Conservation (phyloP, 2,797 vertebrate species). For the Cryptoblepharus egeriae region DNA sequence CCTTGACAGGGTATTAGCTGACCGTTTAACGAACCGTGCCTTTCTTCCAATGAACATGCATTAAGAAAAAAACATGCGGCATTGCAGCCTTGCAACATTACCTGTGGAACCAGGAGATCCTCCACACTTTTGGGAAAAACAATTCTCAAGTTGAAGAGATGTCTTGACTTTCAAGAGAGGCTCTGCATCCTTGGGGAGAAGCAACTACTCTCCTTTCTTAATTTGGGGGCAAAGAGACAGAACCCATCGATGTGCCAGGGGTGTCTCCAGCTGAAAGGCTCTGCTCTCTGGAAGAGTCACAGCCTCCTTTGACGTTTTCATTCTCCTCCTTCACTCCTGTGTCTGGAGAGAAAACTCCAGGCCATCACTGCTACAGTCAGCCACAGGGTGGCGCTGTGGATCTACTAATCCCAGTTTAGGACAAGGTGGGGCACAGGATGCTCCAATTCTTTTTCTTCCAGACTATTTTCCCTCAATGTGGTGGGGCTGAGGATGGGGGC, state of each 20-base stretch:
- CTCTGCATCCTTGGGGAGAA: constrained; percentile 39
- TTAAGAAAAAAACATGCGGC: neutral
- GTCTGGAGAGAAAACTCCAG: rapidly evolving
- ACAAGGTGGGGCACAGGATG: neutral
- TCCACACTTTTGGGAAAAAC: constrained; percentile 13
- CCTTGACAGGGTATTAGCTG: neutral
- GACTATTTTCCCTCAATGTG: no score
- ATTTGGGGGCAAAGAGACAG: neutral
- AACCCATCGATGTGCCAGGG: constrained; percentile 20
- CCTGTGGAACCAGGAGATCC: constrained; percentile 56
- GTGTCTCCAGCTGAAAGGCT: constrained; percentile 7
- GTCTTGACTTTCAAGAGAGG: constrained; percentile 9
- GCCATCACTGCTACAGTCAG: neutral
- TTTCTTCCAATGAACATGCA: neutral
- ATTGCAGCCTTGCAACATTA: constrained; percentile 14
- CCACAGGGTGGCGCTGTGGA: constrained; percentile 69
- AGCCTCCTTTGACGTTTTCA: constrained; percentile 10
- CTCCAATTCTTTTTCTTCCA: neutral
- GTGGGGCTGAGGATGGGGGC: neutral
- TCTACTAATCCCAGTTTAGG: constrained; percentile 19
- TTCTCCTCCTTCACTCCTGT: constrained; percentile 54
- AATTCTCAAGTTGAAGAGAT: neutral
- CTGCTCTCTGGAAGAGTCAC: constrained; percentile 19
- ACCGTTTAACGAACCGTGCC: neutral
- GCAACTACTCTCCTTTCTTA: neutral